Evolutionary conservation across 2,888 invertebrate species (phyloP).

Genomic region (Epicampocera succincta): DNA sequence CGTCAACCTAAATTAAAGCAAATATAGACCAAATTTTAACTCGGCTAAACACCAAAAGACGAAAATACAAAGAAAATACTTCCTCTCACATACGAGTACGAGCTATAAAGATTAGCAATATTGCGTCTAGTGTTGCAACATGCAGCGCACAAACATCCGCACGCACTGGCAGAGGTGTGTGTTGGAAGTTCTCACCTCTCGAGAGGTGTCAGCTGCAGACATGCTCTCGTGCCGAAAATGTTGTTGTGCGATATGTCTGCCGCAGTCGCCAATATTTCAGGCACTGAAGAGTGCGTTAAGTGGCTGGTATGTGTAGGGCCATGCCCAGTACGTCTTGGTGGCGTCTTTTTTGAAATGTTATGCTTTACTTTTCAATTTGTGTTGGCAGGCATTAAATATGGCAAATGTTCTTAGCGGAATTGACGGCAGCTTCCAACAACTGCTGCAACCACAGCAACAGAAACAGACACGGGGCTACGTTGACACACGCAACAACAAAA

Average conservation of each 20-base stretch:
- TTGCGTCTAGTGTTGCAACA: constrained; percentile 15
- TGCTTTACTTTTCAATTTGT: constrained; percentile 38
- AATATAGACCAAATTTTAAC: constrained; percentile 51
- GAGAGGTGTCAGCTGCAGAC: constrained; percentile 52
- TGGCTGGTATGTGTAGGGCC: constrained; percentile 70
- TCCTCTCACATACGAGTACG: constrained; percentile 21
- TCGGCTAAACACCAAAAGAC: constrained; percentile 30
- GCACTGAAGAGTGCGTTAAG: constrained; percentile 13
- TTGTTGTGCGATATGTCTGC: neutral
- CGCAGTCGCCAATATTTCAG: constrained; percentile 33
- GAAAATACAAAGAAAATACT: constrained; percentile 5
- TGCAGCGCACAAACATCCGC: neutral
- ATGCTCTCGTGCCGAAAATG: neutral
- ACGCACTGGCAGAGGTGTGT: constrained; percentile 11
- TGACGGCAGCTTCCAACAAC: constrained; percentile 24
- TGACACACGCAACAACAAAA: constrained; percentile 16
- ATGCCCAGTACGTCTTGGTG: constrained; percentile 75
- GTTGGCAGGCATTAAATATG: constrained; percentile 32
- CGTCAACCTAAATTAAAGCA: constrained; percentile 67
- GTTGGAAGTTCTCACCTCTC: constrained; percentile 53
- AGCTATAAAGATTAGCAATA: constrained; percentile 26
- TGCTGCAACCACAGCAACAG: neutral
- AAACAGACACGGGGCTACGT: neutral
- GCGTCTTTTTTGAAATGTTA: constrained; percentile 67
- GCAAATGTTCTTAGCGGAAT: constrained; percentile 13